These are phyloP conservation scores for Pyrrhosoma nymphula DNA, from an alignment of 2,888 invertebrate species.

Conservation along the genomic window DNA sequence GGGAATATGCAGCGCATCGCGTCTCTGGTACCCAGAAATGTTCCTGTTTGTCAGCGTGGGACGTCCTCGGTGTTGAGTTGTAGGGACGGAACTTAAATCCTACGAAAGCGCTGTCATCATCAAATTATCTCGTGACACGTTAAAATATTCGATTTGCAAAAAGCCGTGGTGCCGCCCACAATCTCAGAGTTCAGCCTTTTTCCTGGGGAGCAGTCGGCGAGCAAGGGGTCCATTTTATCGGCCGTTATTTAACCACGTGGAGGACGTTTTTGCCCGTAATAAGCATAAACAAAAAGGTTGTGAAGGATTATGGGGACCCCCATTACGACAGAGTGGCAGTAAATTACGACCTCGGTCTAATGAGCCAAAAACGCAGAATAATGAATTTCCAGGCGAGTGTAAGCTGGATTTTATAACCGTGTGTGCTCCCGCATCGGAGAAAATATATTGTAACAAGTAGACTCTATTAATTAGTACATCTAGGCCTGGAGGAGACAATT, in stretches of 20 bases:
- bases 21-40: no score
- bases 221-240: constrained; percentile 21
- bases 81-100: background rate
- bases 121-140: background rate
- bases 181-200: background rate
- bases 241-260: background rate
- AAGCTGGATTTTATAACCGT: constrained; percentile 28
- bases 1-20: no score
- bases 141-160: constrained; percentile 23
- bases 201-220: background rate
- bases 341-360: background rate
- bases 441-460: constrained; percentile 18
- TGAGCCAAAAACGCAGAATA: constrained; percentile 28
- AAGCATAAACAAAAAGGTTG: constrained; percentile 14
- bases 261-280: background rate
- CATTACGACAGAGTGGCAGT: constrained; percentile 21
- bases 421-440: background rate
- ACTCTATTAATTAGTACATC: constrained; percentile 28
- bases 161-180: background rate
- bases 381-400: constrained; percentile 10
- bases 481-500: background rate
- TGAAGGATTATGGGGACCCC: background rate
- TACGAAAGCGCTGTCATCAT: background rate
- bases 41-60: no score
- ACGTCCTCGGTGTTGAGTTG: no score